Conservation (phyloP, 2,888 invertebrate genomes). For the Desoria tigrina region DNA sequence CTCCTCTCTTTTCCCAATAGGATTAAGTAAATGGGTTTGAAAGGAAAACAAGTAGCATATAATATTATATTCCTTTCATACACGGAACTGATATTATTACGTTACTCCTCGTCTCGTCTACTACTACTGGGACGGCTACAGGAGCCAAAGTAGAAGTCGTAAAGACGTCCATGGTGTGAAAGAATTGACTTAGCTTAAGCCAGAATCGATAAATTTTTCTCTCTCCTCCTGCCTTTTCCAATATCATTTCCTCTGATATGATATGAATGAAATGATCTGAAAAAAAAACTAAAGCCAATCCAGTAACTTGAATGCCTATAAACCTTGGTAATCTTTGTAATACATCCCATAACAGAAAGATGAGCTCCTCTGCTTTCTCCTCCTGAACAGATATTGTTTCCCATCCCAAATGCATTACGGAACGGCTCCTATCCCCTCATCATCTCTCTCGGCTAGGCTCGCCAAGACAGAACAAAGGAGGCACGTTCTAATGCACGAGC, state of each 20-base stretch:
- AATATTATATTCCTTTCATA: conserved; percentile 7
- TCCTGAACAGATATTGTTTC: conserved; percentile 10
- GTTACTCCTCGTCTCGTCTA: not conserved
- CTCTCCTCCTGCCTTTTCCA: conserved; percentile 16
- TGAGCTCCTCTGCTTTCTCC: conserved; percentile 9
- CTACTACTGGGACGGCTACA: not conserved
- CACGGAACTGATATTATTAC: conserved; percentile 13
- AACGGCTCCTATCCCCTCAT: not conserved
- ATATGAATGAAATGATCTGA: conserved; percentile 26
- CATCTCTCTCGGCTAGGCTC: not conserved
- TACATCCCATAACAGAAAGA: conserved; percentile 17
- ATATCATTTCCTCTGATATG: conserved; percentile 20
- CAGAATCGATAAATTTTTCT: conserved; percentile 19
- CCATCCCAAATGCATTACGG: conserved; percentile 18
- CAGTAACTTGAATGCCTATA: conserved; percentile 3
- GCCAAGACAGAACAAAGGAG: conserved; percentile 16
- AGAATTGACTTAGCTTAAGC: conserved; percentile 22
- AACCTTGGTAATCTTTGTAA: conserved; percentile 10
- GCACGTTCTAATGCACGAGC: conserved; percentile 16
- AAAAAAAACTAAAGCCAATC: conserved; percentile 18
- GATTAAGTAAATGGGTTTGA: conserved; percentile 25
- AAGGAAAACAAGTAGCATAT: conserved; percentile 16
- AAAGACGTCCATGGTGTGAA: conserved; percentile 22
- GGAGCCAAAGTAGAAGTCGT: conserved; percentile 4
- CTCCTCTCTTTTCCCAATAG: conserved; percentile 13